These are phyloP conservation scores for Cybosia mesomella DNA, from an alignment of 2,888 invertebrate species.

Conservation along the genomic window DNA sequence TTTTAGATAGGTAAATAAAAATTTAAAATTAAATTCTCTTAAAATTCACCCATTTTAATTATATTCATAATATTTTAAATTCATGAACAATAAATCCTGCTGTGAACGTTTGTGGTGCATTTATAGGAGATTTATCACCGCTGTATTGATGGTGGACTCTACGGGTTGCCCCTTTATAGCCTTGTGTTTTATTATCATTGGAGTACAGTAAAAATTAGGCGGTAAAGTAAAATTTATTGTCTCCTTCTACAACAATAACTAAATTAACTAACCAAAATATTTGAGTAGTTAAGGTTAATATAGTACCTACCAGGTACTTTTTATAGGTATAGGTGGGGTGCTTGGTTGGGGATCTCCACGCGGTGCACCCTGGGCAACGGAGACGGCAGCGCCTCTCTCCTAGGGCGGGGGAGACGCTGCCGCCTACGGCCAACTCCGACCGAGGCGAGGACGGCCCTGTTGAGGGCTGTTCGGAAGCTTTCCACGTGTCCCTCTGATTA, in stretches of 20 bases:
- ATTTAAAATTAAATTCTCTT: conserved; percentile 55
- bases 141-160: conserved; percentile 60
- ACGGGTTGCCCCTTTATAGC: conserved; percentile 55
- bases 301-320: background rate
- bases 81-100: conserved; percentile 56
- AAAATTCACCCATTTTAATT: background rate
- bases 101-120: conserved; percentile 63
- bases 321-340: no score
- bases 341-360: no score
- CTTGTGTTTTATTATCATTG: conserved; percentile 56
- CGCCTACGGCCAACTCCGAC: no score
- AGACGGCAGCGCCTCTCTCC: no score
- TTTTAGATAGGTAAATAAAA: conserved; percentile 42
- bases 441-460: no score
- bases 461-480: no score
- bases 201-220: conserved; percentile 43
- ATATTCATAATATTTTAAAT: conserved; percentile 59
- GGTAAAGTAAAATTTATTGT: conserved; percentile 16
- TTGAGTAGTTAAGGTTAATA: background rate
- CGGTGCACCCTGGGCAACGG: no score
- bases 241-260: background rate
- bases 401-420: no score
- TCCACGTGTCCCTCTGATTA: no score
- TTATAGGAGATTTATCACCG: conserved; percentile 62
- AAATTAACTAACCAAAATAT: background rate